Evolutionary conservation across 2,113 vertebrate genomes (phyloP), one percentile per base, ranked within the genome.

Genomic region (Egretta garzetta): DNA sequence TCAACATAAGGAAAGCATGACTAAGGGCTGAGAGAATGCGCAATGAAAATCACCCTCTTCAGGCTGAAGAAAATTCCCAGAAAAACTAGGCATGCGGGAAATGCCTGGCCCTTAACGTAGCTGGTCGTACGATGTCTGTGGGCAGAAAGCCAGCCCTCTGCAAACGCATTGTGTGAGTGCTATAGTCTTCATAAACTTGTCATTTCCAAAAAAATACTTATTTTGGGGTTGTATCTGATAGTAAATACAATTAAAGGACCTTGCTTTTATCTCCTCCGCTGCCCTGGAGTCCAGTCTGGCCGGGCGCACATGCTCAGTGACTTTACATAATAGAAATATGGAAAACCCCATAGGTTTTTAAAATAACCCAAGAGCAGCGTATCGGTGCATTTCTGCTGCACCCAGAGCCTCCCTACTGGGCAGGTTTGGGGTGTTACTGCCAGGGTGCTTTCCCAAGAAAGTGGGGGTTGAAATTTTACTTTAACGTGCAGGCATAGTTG

Each of bases 21-120:
- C 97, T 98, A 97, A 97, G 97, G 97, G 90, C 93, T 93, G 82
- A 88, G 95, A 97, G 91, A 98, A 98, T 96, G 94, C 2, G 28
- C 86, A 96, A 24, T 62, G 72, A 96, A 93, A 97, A 67, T 93
- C 87, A 94, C 94, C 64, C 96, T 98, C 91, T 92, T 82, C 87
- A 96, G 90, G 86, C 79, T 93, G 77, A 92, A 97, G 96, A 98
- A 95, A 98, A 98, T 98, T 98, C 98, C 97, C 98, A 98, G 98
- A 98, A 98, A 98, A 95, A 88, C 86, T 49, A 95, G 90, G 86
- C 97, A 96, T 52, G 30, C 13, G 93, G 98, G 98, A 98, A 98
- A 98, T 98, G 97, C 98, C 96, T 98, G 89, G 88, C 84, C 94
- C 80, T 88, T 96, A 97, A 89, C 45, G 13, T 92, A 94, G 79